Base-by-base conservation (phyloP, 2,797 vertebrate genomes). In the Lepilemur septentrionalis region DNA sequence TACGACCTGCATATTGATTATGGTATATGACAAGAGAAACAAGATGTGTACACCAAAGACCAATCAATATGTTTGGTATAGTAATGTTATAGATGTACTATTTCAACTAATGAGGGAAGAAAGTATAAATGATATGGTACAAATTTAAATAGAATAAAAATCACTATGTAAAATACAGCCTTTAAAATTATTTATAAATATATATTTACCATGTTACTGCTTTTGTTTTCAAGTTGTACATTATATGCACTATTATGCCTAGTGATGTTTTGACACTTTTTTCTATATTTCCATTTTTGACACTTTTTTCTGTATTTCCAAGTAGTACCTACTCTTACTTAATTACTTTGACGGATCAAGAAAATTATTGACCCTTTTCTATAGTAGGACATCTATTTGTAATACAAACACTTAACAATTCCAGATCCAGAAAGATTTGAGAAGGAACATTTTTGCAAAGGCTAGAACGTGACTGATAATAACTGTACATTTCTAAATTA, bases 341-440 rank as follows among this genome's bases (percentile, higher is more conserved):
- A 93, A 69, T 88, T 82, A 86, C 52, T 92, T 89, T 81, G 48
- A 43, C 32, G 96, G 32, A 46, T 83, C 43, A 89, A 75, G 50
- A 59, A 75, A 92, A 43, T 80, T 76, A 67, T 81, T 85, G 28
- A 55, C 32, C 85, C 28, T 73, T 87, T 84, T 90, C 32, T 79
- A 1, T 59, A 80, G 18, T 76, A 76, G 41, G 18, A 25, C 67
- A 91, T 79, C 78, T 82, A 4, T 82, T 95, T 86, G 18, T 91
- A 85, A 48, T 91, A 4, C 30, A 69, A 89, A 75, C 32, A 57
- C 23, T 61, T 93, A 79, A n/a, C 69, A 93, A 43, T 90, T 93
- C 43, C 38, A 92, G 28, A 92, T 59, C 23, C 30, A 70, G 57
- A 91, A 91, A 69, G n/a, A 93, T 59, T 83, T 96, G 48, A 90